Evolutionary conservation across 2,888 invertebrate species (phyloP), one percentile per base, ranked within the genome.

Genomic region (Herminia tarsipennalis): DNA sequence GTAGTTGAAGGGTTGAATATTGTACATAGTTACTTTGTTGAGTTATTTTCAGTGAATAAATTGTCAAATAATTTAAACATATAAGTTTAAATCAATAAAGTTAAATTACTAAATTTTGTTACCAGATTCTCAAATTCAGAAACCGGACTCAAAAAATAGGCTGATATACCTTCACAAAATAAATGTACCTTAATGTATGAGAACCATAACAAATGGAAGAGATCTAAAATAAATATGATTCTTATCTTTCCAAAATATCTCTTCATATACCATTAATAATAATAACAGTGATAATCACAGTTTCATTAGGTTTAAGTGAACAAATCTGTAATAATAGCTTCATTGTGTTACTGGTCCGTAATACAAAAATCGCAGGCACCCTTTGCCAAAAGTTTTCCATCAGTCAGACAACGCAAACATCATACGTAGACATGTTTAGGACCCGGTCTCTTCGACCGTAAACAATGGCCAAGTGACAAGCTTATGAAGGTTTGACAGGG

Each of bases 351-450:
- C 29, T 37, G 13, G 41, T 42, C 47, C 50, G 40, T 51, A 44
- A 52, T 52, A 52, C 57, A 37, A 57, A 58, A 60, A 66, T 70
- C 56, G 58, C 58, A 62, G 46, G 44, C 52, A 57, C 63, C 81
- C 81, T 81, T 78, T 73, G 66, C 73, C 73, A 64, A 82, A 85
- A 86, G 77, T 85, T 85, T 78, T 71, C 78, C 82, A 76, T 83
- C 78, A 73, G 66, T 48, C 69, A 71, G 73, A 84, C 83, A 83
- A 79, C 73, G 74, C 73, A 71, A 71, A 69, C 70, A 74, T 78
- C 72, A 80, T 72, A 70, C 66, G 71, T 65, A 69, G 74, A 70
- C 60, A 47, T 66, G 81, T 78, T 82, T 80, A 77, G 82, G 76
- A 76, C 56, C n/a, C 67, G 67, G 66, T 58, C 65, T 60, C 65